Conservation (phyloP, 2,888 invertebrate species). For the Empis stercorea region DNA sequence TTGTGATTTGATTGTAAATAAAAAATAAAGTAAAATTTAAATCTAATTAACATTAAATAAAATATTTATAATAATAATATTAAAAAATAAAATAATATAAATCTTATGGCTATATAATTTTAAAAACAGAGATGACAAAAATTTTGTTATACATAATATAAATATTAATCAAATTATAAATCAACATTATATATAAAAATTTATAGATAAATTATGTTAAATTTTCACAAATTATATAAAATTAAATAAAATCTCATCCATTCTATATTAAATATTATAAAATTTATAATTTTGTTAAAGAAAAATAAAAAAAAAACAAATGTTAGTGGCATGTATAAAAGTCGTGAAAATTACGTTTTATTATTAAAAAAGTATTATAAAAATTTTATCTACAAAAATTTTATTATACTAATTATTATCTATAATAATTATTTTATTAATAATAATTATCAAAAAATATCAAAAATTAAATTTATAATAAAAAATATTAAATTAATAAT, state of each 20-base stretch:
- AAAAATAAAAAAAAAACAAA: conserved; percentile 7
- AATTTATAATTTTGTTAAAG: not conserved
- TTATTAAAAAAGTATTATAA: conserved; percentile 3
- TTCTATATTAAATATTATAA: not conserved
- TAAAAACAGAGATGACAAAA: too few species aligned
- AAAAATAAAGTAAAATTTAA: not conserved
- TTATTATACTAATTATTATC: not conserved
- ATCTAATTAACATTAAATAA: not conserved
- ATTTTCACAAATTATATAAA: too few species aligned
- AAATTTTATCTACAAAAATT: conserved; percentile 5
- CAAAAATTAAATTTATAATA: not conserved
- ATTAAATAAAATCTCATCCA: not conserved
- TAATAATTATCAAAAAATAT: not conserved
- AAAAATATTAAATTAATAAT: not conserved
- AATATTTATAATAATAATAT: conserved; percentile 1
- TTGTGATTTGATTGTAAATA: conserved; percentile 24
- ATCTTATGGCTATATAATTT: too few species aligned
- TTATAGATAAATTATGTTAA: too few species aligned
- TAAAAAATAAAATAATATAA: conserved; percentile 1
- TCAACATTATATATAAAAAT: too few species aligned
- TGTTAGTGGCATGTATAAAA: conserved; percentile 17
- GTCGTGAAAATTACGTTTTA: conserved; percentile 8
- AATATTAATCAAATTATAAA: too few species aligned
- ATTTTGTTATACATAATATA: too few species aligned
- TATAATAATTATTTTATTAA: not conserved